Evolutionary conservation across 1,140 invertebrate genomes (phyloP).

Genomic region (Alviniconcha marisindica): DNA sequence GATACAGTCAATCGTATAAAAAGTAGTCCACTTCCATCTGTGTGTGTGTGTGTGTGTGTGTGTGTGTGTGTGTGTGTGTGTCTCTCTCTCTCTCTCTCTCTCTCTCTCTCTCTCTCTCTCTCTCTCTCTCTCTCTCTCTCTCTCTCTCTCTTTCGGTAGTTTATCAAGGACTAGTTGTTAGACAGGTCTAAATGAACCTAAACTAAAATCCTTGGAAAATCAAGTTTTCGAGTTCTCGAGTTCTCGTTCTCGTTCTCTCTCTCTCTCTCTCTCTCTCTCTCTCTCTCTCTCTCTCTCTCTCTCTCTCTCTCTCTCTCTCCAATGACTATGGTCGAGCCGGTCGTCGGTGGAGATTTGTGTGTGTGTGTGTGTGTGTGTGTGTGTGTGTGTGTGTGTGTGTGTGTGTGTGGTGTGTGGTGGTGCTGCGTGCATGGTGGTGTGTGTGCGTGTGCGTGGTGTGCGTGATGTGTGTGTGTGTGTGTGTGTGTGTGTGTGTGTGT

Average conservation of each 20-base stretch:
- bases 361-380: too few species aligned
- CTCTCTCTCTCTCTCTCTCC: conserved; percentile 6
- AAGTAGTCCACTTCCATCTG: not conserved
- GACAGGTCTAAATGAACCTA: too few species aligned
- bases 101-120: conserved; percentile 7
- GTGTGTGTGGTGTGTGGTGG: too few species aligned
- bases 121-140: conserved; percentile 19
- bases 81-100: conserved; percentile 2
- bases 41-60: not conserved
- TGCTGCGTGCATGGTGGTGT: too few species aligned
- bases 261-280: conserved; percentile 27
- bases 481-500: too few species aligned
- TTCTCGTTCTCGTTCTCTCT: conserved; percentile 9
- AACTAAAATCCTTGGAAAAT: not conserved
- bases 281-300: conserved; percentile 27
- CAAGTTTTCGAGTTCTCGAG: not conserved
- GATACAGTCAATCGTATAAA: not conserved
- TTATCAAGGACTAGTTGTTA: too few species aligned
- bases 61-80: not conserved
- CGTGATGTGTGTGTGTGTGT: too few species aligned
- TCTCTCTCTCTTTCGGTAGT: not conserved
- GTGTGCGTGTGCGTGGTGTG: too few species aligned
- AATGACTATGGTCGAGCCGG: not conserved
- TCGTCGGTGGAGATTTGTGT: not conserved
- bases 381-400: too few species aligned